A percentile compares a stretch with the other conserved stretches of the same genome.
These are phyloP conservation scores for Geodia barretti DNA, from an alignment of 37 sponge, comb jelly and placozoan species.

Conservation along the genomic window DNA sequence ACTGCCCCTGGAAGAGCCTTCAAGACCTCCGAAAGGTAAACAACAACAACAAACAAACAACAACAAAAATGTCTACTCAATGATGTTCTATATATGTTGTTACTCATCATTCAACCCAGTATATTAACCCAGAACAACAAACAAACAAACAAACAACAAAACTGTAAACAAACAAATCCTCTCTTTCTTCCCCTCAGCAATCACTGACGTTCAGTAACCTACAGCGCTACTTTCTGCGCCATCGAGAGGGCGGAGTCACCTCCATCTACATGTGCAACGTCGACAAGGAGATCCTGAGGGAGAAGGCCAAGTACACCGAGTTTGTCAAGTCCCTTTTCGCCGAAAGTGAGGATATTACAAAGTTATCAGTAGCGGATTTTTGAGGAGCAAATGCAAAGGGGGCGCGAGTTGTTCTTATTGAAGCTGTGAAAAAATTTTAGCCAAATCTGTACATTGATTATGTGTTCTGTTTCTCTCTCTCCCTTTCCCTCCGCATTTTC, in stretches of 20 bases:
- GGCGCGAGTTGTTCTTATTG: too few species aligned
- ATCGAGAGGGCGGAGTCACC: slow-evolving; percentile 13
- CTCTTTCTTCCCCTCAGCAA: slow-evolving; percentile 10
- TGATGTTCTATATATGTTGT: not conserved
- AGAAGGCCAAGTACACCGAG: slow-evolving; percentile 1
- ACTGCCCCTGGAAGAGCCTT: slow-evolving; percentile 38
- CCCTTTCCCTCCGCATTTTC: not conserved
- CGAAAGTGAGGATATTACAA: slow-evolving; percentile 1
- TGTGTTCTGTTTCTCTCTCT: not conserved
- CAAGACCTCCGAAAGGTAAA: slow-evolving; percentile 36
- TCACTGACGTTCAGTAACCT: slow-evolving; percentile 27
- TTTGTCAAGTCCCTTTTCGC: slow-evolving; percentile 39
- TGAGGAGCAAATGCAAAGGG: too few species aligned
- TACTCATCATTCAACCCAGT: too few species aligned
- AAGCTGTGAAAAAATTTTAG: too few species aligned
- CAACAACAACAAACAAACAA: too few species aligned
- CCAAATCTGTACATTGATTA: too few species aligned
- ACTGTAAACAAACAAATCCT: not conserved
- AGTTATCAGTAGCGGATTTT: not conserved
- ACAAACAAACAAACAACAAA: not conserved
- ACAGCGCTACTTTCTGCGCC: slow-evolving; percentile 43
- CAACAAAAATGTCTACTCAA: not conserved
- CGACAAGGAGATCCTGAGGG: slow-evolving; percentile 21
- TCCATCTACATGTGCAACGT: slow-evolving; percentile 21
- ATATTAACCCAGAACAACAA: too few species aligned